Conservation (phyloP, 2,797 vertebrate genomes). For the Pteropus rufus region DNA sequence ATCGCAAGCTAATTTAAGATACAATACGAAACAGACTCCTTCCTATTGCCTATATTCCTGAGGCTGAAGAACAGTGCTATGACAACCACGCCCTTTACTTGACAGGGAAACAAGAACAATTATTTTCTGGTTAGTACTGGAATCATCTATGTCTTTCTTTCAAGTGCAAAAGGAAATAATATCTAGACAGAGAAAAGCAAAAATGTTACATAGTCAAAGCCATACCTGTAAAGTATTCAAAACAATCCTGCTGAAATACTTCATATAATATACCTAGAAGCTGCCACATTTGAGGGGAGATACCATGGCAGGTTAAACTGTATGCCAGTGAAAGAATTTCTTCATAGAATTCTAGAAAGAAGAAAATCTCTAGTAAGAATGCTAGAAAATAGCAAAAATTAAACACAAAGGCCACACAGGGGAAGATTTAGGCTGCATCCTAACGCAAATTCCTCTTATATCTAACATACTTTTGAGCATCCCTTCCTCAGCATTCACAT, state of each 20-base stretch:
- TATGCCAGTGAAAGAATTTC: slow-evolving; percentile 97
- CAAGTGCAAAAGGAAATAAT: background rate
- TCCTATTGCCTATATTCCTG: background rate
- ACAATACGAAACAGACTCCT: background rate
- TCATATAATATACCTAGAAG: slow-evolving; percentile 93
- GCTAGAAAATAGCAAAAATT: background rate
- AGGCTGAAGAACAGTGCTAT: background rate
- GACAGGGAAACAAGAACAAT: background rate
- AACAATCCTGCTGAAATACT: slow-evolving; percentile 96
- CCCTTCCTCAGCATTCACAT: background rate
- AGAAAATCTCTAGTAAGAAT: slow-evolving; percentile 50
- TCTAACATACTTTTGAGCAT: background rate
- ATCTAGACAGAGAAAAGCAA: slow-evolving; percentile 26
- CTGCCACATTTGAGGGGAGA: slow-evolving; percentile 99
- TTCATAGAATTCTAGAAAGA: slow-evolving; percentile 94
- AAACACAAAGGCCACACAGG: background rate
- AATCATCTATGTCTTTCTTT: background rate
- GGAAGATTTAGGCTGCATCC: background rate
- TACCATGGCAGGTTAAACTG: slow-evolving; percentile 94
- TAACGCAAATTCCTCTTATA: fast-evolving
- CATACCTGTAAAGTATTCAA: slow-evolving; percentile 96
- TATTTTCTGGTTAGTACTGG: background rate
- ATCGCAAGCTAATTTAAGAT: background rate
- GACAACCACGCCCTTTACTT: background rate
- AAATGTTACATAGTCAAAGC: background rate